Evolutionary conservation across 64 coral and sea anemone genomes (phyloP), one percentile per base, ranked within the genome.

Genomic region (Trachythela sp.): DNA sequence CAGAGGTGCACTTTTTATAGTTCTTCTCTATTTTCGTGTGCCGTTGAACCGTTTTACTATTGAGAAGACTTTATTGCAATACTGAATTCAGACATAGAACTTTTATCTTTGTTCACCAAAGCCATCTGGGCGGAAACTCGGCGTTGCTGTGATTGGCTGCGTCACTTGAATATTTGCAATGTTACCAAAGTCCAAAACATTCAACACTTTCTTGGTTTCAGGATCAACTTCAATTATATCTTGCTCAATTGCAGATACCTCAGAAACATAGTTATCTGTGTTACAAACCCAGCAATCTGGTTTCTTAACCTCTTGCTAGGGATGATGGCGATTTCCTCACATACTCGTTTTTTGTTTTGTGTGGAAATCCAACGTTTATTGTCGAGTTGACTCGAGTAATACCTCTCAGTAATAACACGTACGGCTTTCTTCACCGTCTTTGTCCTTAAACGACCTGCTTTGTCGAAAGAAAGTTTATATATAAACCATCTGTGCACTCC

Each of bases 171-270:
- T 89, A 84, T 99, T 99, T 58, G 96, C 86, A 49, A 99, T 99
- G 89, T 88, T 94, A 15, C 96, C 96, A 99, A 99, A 99, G 83
- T 99, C 96, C 93, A 99, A 85, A 29, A 99, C 93, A 84, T 99
- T 99, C 89, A 99, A 94, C 96, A 99, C 95, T 87, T 99, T 93
- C 77, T 99, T 99, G 36, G 96, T 99, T 48, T 99, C 96, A 85
- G 93, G 96, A 59, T 99, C 96, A 94, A 99, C 96, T 33, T 99
- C 96, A 80, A 99, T 99, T 45, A 99, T 94, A 39, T 97, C 92
- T 80, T 92, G 91, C 83, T 99, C 96, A 85, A 99, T 88, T 11
- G 96, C 96, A 86, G 96, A 99, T 14, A 99, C 96, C 96, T 99
- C n/a, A 59, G 9, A 31, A n/a, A n/a, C n/a, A n/a, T n/a, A n/a